Evolutionary conservation across 2,888 invertebrate species (phyloP).

Genomic region (Tigriopus californicus): DNA sequence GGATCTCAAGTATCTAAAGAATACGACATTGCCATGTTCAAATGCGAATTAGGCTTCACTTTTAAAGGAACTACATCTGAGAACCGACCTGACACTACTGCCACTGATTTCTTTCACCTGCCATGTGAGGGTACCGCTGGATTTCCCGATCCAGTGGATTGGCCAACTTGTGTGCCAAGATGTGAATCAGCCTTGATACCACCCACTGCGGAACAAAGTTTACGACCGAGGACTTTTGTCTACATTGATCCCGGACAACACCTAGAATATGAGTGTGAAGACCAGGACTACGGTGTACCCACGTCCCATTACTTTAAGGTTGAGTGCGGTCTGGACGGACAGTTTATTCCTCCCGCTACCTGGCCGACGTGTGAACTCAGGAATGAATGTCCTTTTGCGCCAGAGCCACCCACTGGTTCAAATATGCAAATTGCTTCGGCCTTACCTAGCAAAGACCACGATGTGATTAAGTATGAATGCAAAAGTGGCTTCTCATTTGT

Average conservation of each 20-base stretch:
- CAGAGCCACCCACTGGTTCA: background rate
- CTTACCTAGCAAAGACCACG: background rate
- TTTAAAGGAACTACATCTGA: background rate
- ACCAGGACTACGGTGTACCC: background rate
- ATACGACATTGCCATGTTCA: background rate
- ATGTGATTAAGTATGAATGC: background rate
- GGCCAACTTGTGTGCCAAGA: background rate
- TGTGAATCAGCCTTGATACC: background rate
- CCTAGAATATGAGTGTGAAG: background rate
- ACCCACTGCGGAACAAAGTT: background rate
- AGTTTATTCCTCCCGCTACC: background rate
- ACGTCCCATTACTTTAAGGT: background rate
- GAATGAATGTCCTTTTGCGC: background rate
- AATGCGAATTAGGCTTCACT: background rate
- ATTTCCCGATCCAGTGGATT: background rate
- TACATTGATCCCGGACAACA: too few species aligned
- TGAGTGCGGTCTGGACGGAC: background rate
- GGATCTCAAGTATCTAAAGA: background rate
- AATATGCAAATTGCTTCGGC: background rate
- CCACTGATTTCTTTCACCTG: too few species aligned
- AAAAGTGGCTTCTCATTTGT: background rate
- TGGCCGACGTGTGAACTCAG: background rate
- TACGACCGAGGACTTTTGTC: too few species aligned
- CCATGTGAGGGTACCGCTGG: too few species aligned
- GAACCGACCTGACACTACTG: too few species aligned